Base-by-base conservation (phyloP, 2,113 vertebrate genomes). In the Sinocyclocheilus anophthalmus region DNA sequence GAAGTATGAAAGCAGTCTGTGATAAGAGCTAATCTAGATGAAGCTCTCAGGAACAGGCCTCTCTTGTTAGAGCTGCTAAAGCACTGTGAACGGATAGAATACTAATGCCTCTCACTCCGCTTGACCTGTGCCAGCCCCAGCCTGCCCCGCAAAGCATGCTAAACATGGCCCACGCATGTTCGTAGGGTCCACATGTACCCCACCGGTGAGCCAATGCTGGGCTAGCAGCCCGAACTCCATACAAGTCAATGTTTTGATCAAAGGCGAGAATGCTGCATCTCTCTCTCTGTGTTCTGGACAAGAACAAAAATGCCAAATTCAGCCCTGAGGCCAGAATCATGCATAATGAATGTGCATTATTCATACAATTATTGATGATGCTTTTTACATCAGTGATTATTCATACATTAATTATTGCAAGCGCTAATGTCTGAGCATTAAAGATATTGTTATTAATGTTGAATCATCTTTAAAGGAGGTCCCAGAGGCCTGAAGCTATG, bases 311-410 rank as follows among this genome's bases (percentile, higher is more conserved):
- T 90, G 92, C 91, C 95, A 96, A 94, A 93, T 93, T 92, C 94
- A 94, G 95, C 95, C 97, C 94, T 86, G 90, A 90, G 96, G 96
- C 95, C 95, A 96, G 93, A 94, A 92, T 93, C 92, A 97, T 97
- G 94, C 93, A 97, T 98, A 96, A 97, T 97, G 92, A 93, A 96
- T 96, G 94, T 94, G 91, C 33, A 57, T 97, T 96, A 96, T 97
- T 96, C 93, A 95, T 94, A 95, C 93, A 96, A 97, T 96, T 97
- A 97, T 97, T 96, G 95, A 96, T 96, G 96, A 96, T 94, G 90
- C 90, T 95, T 96, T 96, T 95, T 91, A 94, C 95, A 96, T 96
- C 90, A 94, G 93, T 95, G 96, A 96, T 96, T 97, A 97, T 96
- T 96, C 93, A 95, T 95, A 94, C 93, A 96, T 97, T 96, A 96